Evolutionary conservation across 2,797 vertebrate genomes (phyloP).

Genomic region (Enteromius fasciolatus): DNA sequence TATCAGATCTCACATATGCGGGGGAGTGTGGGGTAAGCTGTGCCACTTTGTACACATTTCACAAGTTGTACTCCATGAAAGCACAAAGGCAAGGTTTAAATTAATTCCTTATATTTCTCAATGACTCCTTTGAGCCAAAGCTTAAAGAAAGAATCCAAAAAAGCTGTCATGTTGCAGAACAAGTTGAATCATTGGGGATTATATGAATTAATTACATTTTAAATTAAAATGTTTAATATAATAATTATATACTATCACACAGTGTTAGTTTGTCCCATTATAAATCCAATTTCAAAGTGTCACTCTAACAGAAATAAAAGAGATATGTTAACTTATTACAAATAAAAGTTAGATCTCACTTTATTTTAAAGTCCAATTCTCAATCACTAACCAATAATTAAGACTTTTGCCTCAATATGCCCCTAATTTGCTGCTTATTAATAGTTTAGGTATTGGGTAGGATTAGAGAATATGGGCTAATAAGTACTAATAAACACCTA

Average conservation of each 20-base stretch:
- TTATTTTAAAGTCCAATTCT: neutral
- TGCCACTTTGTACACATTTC: constrained; percentile 1
- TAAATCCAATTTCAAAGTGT: neutral
- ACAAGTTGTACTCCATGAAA: neutral
- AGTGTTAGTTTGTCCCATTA: no score
- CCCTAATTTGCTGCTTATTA: neutral
- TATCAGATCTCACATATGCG: constrained; percentile 13
- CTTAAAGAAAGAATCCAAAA: neutral
- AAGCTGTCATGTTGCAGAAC: neutral
- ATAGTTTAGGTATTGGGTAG: neutral
- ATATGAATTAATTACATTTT: neutral
- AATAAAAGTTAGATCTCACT: neutral
- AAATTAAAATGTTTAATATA: neutral
- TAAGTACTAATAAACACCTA: neutral
- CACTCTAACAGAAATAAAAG: neutral
- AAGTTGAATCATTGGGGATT: neutral
- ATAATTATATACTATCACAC: neutral
- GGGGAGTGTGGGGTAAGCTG: constrained; percentile 4
- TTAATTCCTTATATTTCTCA: neutral
- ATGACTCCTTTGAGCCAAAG: no score
- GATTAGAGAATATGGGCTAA: neutral
- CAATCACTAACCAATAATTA: no score
- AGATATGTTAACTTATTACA: neutral
- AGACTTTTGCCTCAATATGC: neutral
- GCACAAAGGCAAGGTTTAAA: neutral